These are phyloP conservation scores for Epinotia ramella DNA, from an alignment of 2,888 invertebrate species.

Conservation along the genomic window DNA sequence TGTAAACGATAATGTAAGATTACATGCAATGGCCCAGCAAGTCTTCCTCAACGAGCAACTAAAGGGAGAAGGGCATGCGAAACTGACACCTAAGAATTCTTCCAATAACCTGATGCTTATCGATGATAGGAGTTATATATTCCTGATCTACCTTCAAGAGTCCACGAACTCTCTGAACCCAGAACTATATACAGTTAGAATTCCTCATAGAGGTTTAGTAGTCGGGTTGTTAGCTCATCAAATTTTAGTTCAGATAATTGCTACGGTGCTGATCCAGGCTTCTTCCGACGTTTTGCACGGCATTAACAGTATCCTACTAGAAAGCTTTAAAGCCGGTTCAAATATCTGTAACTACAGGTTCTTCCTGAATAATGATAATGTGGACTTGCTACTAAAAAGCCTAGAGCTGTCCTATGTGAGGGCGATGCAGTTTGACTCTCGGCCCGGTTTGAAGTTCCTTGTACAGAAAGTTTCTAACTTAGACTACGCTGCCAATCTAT, in stretches of 20 bases:
- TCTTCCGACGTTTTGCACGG: constrained; percentile 86
- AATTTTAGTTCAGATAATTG: constrained; percentile 95
- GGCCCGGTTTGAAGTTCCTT: constrained; percentile 97
- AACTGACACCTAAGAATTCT: constrained; percentile 70
- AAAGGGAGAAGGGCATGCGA: constrained; percentile 69
- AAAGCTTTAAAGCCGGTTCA: constrained; percentile 77
- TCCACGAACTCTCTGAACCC: constrained; percentile 89
- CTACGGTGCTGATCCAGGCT: constrained; percentile 93
- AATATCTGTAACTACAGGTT: constrained; percentile 78
- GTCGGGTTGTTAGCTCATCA: constrained; percentile 96
- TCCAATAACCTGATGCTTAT: constrained; percentile 83
- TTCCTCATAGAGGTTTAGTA: constrained; percentile 94
- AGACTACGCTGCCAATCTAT: constrained; percentile 94
- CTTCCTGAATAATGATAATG: constrained; percentile 85
- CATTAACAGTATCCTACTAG: constrained; percentile 86
- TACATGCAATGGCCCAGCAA: constrained; percentile 96
- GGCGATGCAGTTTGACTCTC: constrained; percentile 94
- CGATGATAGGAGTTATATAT: constrained; percentile 95
- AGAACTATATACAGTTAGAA: constrained; percentile 91
- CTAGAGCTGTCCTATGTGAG: constrained; percentile 93
- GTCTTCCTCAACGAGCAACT: constrained; percentile 88
- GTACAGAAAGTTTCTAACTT: constrained; percentile 96
- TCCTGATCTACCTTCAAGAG: constrained; percentile 93
- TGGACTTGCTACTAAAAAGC: constrained; percentile 90
- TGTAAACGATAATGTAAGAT: constrained; percentile 92